phyloP scores from a whole-genome alignment of 2,113 vertebrate genomes.

The Platichthys stellatus region DNA sequence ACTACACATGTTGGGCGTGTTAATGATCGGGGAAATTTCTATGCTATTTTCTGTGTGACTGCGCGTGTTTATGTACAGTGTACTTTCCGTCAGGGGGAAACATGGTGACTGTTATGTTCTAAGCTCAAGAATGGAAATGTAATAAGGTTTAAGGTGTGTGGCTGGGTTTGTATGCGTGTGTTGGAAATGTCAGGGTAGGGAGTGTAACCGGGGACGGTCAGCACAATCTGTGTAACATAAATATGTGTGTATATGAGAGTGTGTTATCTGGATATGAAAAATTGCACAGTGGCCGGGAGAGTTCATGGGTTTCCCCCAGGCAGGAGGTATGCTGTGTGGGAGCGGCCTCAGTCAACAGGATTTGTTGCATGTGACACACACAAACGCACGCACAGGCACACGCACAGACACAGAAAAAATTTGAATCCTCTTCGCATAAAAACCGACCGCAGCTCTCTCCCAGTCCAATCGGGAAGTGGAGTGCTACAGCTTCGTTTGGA shows the following conservation, averaged over 20 bases:
- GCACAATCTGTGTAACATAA: neutral
- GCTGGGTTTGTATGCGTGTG: neutral
- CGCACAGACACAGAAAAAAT: neutral
- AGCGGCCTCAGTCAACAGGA: neutral
- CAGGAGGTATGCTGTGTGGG: slow-evolving; percentile 12
- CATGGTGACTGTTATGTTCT: neutral
- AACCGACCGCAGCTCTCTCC: neutral
- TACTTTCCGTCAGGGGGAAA: neutral
- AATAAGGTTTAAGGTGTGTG: neutral
- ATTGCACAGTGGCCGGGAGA: slow-evolving; percentile 10
- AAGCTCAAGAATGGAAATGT: neutral
- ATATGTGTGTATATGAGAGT: neutral
- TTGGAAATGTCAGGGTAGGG: neutral
- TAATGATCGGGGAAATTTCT: neutral
- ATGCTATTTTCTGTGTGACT: neutral
- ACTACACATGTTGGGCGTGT: slow-evolving; percentile 7
- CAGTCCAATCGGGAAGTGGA: slow-evolving; percentile 27
- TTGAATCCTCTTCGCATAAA: slow-evolving; percentile 15
- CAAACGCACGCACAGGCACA: neutral
- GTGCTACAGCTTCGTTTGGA: slow-evolving; percentile 1
- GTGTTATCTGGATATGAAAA: slow-evolving; percentile 28
- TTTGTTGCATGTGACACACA: slow-evolving; percentile 3
- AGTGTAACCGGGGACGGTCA: neutral
- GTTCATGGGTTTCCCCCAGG: slow-evolving; percentile 43
- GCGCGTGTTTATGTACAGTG: neutral